These are phyloP conservation scores for Cherax quadricarinatus DNA, from an alignment of 1,140 invertebrate species.

Conservation along the genomic window DNA sequence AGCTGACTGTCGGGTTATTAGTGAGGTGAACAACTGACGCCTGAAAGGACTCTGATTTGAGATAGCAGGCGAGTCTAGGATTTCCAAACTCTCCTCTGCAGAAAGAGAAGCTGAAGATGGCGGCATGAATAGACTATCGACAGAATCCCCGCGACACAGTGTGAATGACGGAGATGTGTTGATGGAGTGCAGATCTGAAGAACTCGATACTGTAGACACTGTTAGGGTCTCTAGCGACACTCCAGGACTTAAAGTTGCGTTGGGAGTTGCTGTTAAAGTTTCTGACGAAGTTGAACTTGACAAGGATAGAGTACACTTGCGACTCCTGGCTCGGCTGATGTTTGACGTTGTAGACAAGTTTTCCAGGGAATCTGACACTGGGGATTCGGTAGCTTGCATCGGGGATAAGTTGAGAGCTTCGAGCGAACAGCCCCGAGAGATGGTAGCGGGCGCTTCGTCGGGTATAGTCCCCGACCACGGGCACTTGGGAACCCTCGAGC, in stretches of 20 bases:
- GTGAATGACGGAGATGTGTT: constrained; percentile 44
- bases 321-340: neutral
- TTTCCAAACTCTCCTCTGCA: neutral
- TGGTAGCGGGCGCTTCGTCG: neutral
- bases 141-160: constrained; percentile 47
- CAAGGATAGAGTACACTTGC: neutral
- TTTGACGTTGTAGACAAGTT: neutral
- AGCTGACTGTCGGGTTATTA: constrained; percentile 57
- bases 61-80: neutral
- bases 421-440: neutral
- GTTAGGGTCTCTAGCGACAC: constrained; percentile 5
- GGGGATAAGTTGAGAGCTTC: neutral
- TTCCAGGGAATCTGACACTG: neutral
- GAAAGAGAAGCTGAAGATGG: neutral
- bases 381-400: neutral
- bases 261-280: constrained; percentile 27
- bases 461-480: constrained; percentile 28
- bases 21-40: constrained; percentile 55
- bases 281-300: constrained; percentile 16
- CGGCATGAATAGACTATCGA: constrained; percentile 42
- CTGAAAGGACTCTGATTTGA: constrained; percentile 52
- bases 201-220: neutral
- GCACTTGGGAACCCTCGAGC: neutral
- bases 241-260: constrained; percentile 25
- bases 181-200: neutral